Conservation (phyloP, 2,113 vertebrate species). For the Panthera leo region DNA sequence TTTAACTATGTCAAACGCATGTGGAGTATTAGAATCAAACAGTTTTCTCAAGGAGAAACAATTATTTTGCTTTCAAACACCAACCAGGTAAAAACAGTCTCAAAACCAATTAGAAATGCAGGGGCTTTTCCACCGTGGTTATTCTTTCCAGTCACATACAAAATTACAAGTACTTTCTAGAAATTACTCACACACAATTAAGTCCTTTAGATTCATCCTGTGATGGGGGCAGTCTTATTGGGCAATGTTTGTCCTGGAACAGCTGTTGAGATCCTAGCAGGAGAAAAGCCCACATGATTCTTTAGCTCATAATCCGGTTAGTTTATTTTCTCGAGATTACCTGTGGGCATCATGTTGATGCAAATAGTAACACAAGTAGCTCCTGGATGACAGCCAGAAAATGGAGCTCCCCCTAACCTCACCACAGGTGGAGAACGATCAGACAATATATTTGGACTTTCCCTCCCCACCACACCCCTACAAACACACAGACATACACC, state of each 20-base stretch:
- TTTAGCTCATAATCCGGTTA: slow-evolving; percentile 17
- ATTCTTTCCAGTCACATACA: slow-evolving; percentile 15
- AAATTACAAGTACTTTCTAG: slow-evolving; percentile 8
- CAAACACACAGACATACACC: not conserved
- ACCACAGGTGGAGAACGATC: not conserved
- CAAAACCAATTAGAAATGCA: not conserved
- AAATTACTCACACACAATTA: slow-evolving; percentile 36
- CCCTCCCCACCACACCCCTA: not conserved
- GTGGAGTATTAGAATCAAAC: slow-evolving; percentile 41
- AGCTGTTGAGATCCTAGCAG: not conserved
- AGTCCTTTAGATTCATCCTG: not conserved
- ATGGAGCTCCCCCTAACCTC: not conserved
- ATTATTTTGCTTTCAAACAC: slow-evolving; percentile 14
- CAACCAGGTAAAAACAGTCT: slow-evolving; percentile 46
- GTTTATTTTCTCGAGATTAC: slow-evolving; percentile 8
- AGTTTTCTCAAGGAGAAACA: slow-evolving; percentile 39
- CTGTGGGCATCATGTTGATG: not conserved
- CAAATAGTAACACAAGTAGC: not conserved
- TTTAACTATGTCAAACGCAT: not conserved
- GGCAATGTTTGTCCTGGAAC: not conserved
- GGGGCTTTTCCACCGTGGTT: rapidly evolving
- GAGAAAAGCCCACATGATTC: not conserved
- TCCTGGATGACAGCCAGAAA: slow-evolving; percentile 18
- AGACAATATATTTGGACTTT: not conserved
- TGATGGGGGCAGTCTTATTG: not conserved